Percentiles rank a stretch among this genome's conserved stretches.
Conservation (phyloP, 2,888 invertebrate species). For the Cosmia trapezina region DNA sequence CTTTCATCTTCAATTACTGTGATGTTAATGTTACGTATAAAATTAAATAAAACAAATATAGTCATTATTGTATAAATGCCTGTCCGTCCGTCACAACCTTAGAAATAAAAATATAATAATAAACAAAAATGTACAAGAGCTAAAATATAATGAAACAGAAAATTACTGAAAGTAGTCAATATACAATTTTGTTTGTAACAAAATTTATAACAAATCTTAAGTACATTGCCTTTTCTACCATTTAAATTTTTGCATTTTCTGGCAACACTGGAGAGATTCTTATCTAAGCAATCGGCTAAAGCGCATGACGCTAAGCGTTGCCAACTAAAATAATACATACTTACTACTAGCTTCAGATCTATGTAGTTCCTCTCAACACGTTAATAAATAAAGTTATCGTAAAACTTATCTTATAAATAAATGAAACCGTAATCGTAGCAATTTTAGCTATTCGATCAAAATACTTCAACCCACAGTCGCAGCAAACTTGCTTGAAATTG, state of each 20-base stretch:
- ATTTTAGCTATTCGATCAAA: constrained; percentile 35
- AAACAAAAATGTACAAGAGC: constrained; percentile 66
- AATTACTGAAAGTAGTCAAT: constrained; percentile 48
- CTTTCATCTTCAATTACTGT: constrained; percentile 4
- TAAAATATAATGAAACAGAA: constrained; percentile 59
- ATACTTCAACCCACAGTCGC: constrained; percentile 18
- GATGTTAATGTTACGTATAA: constrained; percentile 26
- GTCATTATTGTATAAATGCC: constrained; percentile 63
- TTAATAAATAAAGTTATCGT: constrained; percentile 66
- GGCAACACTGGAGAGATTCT: constrained; percentile 67
- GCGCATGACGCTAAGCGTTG: constrained; percentile 44
- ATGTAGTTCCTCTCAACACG: constrained; percentile 58
- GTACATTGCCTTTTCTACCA: constrained; percentile 76
- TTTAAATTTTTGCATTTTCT: constrained; percentile 49
- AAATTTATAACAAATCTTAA: constrained; percentile 73
- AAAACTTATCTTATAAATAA: constrained; percentile 57
- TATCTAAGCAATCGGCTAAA: constrained; percentile 55
- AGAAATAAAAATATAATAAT: constrained; percentile 68
- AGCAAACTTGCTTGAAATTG: constrained; percentile 29
- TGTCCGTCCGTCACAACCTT: constrained; percentile 76
- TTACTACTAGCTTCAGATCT: constrained; percentile 65
- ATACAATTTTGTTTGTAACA: constrained; percentile 65
- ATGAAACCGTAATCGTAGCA: constrained; percentile 31
- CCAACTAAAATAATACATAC: constrained; percentile 52
- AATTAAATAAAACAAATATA: constrained; percentile 38